Evolutionary conservation across 2,797 vertebrate species (phyloP), one percentile per base, ranked within the genome.

Genomic region (Chromis chromis): DNA sequence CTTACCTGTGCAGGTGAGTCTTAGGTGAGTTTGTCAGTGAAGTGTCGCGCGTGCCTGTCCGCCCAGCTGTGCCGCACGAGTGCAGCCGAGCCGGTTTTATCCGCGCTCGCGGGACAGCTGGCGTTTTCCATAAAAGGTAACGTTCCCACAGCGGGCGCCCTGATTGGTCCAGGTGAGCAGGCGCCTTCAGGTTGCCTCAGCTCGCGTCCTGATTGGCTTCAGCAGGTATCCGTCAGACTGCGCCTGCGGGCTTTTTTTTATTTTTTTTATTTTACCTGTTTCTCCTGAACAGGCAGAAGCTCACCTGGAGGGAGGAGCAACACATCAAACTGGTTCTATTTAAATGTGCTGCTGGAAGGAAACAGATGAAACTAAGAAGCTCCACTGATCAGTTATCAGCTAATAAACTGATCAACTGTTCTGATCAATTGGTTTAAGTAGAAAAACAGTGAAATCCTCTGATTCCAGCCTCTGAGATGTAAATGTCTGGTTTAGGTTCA

Each of bases 111-210:
- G 9, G 12, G 42, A 25, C 65, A 13, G 16, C 42, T 3, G 40
- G 21, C 17, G 19, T 58, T 59, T 3, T 39, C 66, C 66, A 49
- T 59, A 69, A 59, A 59, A 69, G 66, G 66, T 17, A 69, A 59
- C 16, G 55, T 59, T 68, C 66, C 27, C 28, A 21, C 44, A 69
- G 55, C 66, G 33, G 13, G 44, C 12, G 22, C 28, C 24, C 3
- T 50, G 66, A 69, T 69, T 69, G 66, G 66, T 59, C 44, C 55
- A 69, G 55, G 78, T 84, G 86, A 75, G 46, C 64, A 13, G 39
- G 31, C 31, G 14, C 3, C 46, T 1, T 0, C 50, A 65, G 50
- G 22, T 58, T 25, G 28, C 2, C 59, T 12, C 60, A 40, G 48
- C 57, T 36, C 25, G 50, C 16, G 13, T 11, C 8, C 24, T 67